phyloP scores from a whole-genome alignment of 2,113 vertebrate species.

The Lonchura striata region DNA sequence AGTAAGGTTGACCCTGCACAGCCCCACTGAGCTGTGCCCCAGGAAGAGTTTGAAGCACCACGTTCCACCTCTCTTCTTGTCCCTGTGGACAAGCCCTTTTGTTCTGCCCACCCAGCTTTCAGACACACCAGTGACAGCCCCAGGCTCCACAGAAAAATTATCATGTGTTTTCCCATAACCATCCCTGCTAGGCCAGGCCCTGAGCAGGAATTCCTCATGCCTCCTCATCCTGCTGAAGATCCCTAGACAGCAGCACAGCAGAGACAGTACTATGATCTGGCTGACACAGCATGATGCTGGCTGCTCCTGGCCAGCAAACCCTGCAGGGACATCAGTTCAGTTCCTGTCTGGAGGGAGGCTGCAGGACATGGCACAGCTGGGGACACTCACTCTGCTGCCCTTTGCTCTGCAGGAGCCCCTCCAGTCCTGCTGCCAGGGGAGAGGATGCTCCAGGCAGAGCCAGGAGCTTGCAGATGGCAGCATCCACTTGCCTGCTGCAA shows the following conservation, averaged over 20 bases:
- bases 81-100: neutral
- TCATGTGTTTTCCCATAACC: neutral
- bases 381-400: neutral
- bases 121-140: neutral
- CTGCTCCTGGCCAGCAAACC: neutral
- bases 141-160: neutral
- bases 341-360: neutral
- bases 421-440: neutral
- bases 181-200: neutral
- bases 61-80: neutral
- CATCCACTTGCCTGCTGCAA: accelerated
- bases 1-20: accelerated
- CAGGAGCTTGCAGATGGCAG: neutral
- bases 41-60: neutral
- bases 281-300: neutral
- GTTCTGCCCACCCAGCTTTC: neutral
- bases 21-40: neutral
- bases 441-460: neutral
- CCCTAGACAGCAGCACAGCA: neutral
- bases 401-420: neutral
- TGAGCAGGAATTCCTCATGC: neutral
- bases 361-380: neutral
- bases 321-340: neutral
- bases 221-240: neutral
- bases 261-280: neutral